Base-by-base conservation (phyloP, 2,113 vertebrate species). In the Cephalopholis sonnerati region DNA sequence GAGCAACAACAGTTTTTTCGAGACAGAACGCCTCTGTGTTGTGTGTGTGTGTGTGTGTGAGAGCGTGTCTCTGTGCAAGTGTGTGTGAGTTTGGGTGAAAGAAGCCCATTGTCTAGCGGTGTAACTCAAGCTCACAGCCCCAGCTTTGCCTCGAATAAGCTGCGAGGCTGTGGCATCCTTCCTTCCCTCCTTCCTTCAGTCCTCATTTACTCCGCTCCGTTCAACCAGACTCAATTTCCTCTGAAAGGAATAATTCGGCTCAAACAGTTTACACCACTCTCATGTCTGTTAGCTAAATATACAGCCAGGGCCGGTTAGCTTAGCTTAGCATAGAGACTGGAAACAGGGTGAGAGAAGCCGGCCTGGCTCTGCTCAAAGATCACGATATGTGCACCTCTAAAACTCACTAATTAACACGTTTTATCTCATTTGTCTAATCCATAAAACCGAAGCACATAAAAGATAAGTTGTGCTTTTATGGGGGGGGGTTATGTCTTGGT, bases 21-120 rank as follows among this genome's bases (percentile, higher is more conserved):
- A 84, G 83, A 90, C 62, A 90, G 75, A 85, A 83, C 9, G 74
- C 18, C 71, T 88, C 39, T 88, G 89, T 90, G 65, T 36, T 77
- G 72, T 82, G 76, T 77, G 58, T 73, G 32, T 55, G 46, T 59
- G 11, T 70, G 66, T 65, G 63, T 27, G 53, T n/a, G n/a, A n/a
- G n/a, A n/a, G n/a, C n/a, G n/a, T 46, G 51, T 29, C 72, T 66
- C 22, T 55, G 72, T 77, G 46, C 53, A 29, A 46, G 74, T 74
- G 58, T 44, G 64, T n/a, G 81, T 27, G 71, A 36, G 65, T 39
- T 9, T 27, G 79, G 71, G 75, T 93, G 88, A 94, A 93, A 91
- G 92, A 87, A 77, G 86, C 84, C 80, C 82, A 93, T 94, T 93
- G 93, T 94, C 87, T 86, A n/a, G 61, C 58, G 29, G 79, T 48